Conservation (phyloP, 2,888 invertebrate species). For the Hemicrepidius hirtus region DNA sequence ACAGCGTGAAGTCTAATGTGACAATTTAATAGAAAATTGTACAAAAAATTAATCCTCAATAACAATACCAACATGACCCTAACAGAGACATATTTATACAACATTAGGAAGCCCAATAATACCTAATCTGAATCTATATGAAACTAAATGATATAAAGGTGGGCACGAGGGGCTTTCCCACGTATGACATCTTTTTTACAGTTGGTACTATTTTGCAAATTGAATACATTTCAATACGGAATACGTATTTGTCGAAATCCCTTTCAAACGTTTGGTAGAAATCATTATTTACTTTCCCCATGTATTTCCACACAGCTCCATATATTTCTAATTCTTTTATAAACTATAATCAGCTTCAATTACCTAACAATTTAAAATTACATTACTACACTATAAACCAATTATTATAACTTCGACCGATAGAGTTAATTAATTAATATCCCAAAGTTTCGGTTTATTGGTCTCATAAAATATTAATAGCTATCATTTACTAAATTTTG, state of each 20-base stretch:
- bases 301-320: too few relatives aligned
- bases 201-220: too few relatives aligned
- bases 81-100: slow-evolving; percentile 66
- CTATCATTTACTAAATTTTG: slow-evolving; percentile 27
- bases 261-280: too few relatives aligned
- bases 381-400: background rate
- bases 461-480: slow-evolving; percentile 15
- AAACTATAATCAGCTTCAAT: too few relatives aligned
- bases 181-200: background rate
- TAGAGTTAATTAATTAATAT: slow-evolving; percentile 14
- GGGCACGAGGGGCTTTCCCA: slow-evolving; percentile 30
- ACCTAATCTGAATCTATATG: slow-evolving; percentile 53
- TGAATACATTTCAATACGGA: too few relatives aligned
- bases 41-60: slow-evolving; percentile 67
- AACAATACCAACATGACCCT: slow-evolving; percentile 64
- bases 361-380: background rate
- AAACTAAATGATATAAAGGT: slow-evolving; percentile 35
- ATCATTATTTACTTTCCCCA: too few relatives aligned
- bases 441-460: slow-evolving; percentile 23
- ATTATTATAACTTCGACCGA: background rate
- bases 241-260: too few relatives aligned
- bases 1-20: slow-evolving; percentile 64
- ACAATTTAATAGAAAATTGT: slow-evolving; percentile 66
- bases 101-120: slow-evolving; percentile 64
- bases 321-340: too few relatives aligned